Evolutionary conservation across 2,113 vertebrate species (phyloP), one percentile per base, ranked within the genome.

Genomic region (Ceuthmochares aereus): DNA sequence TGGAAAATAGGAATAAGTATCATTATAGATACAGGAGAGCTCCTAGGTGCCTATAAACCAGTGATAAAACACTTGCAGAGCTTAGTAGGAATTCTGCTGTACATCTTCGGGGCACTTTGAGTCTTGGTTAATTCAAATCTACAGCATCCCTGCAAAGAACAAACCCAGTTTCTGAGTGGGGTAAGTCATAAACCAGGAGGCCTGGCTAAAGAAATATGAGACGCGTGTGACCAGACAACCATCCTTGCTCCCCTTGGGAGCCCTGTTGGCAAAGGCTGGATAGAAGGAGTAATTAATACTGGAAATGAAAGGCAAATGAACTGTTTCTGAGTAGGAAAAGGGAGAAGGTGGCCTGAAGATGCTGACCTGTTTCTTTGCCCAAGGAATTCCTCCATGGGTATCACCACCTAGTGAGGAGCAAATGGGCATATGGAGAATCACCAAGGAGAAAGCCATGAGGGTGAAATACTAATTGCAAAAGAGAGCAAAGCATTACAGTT

Each of bases 101-200:
- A 14, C 2, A 4, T 60, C 52, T 68, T 64, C 0, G 0, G 58
- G 21, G 37, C 26, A 5, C 22, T 76, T 74, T 5, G 5, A 43
- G 72, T 64, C 14, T 36, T 54, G 56, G 17, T 32, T 36, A 49
- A 72, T 79, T 58, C n/a, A 20, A 66, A 26, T 9, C 32, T 8
- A 20, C 55, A n/a, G n/a, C 70, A 79, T 9, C 45, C 16, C 45
- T 47, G n/a, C 9, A 62, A 91, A 77, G 49, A 75, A 16, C 34
- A 55, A 82, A 22, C 27, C 16, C 8, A 3, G 0, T 26, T 74
- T 90, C 22, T 45, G 74, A 40, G 68, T 84, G 72, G 55, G 40
- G 16, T 26, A 62, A 86, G 29, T 66, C 56, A 34, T 9, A 43
- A 69, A 64, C n/a, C 76, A 83, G 72, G 91, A 89, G 60, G 77